Base-by-base conservation (phyloP, 2,888 invertebrate species). In the Buathra laborator region DNA sequence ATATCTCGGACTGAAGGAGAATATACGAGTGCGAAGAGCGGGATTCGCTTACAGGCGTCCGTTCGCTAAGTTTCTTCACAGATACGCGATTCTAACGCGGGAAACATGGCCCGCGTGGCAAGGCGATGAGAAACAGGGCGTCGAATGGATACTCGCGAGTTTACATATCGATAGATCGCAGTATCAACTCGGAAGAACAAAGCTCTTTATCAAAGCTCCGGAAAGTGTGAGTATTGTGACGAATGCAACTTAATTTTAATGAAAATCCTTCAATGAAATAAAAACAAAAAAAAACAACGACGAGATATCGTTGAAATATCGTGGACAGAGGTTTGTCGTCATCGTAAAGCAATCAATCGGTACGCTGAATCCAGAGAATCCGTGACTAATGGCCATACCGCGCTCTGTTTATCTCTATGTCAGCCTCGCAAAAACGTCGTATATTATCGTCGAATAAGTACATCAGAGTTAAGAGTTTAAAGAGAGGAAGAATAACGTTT, bases 131-230 rank as follows among this genome's bases (percentile, higher is more conserved):
- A 94, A 93, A 81, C 93, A 94, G 85, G 96, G 96, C 12, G 94
- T 96, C 56, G 92, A 94, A 81, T 94, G 95, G 90, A 95, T 96
- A 87, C 94, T 96, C 92, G 92, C 93, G 10, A 94, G 94, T 74
- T 95, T 95, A 24, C 95, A 95, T 90, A 95, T 96, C 94, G 95
- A 96, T 82, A 90, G 88, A 12, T 95, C 95, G 70, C 96, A 96
- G 91, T 96, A 95, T 91, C 96, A 96, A 90, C 94, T 96, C 79
- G 96, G 96, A 12, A 94, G 94, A 84, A 95, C 95, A 9, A 96
- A 96, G 93, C 94, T 96, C 29, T 96, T 96, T 91, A 95, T 96
- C 88, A 96, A 96, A 93, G 96, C 96, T 78, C 95, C 95, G 0
- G 95, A 96, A 93, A 95, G 94, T 80, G 95, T 95, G 90, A 93